A percentile compares a stretch with the other conserved stretches of the same genome.
These are phyloP conservation scores for Tachycineta bicolor DNA, from an alignment of 2,113 vertebrate species.

Conservation along the genomic window DNA sequence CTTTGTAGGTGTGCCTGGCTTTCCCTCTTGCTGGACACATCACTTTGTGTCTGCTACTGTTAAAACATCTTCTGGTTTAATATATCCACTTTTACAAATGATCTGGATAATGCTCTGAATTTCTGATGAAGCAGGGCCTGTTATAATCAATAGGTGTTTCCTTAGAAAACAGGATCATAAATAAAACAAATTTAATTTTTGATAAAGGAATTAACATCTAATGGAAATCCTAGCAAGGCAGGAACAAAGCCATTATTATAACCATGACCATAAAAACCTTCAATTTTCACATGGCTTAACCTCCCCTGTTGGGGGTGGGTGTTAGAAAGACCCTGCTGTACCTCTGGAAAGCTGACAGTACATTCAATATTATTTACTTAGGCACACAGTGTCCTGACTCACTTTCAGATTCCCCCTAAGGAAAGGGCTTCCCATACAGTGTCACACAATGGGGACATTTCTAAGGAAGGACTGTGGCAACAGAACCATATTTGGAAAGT, in stretches of 20 bases:
- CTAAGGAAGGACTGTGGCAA: neutral
- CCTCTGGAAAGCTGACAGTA: neutral
- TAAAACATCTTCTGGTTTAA: neutral
- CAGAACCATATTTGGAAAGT: neutral
- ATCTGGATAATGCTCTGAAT: neutral
- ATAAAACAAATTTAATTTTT: slow-evolving; percentile 26
- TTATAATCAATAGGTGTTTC: slow-evolving; percentile 25
- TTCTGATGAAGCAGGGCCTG: neutral
- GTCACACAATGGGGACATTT: neutral
- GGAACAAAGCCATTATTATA: neutral
- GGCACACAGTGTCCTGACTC: neutral
- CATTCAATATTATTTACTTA: neutral
- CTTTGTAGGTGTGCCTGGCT: neutral
- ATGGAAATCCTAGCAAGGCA: neutral
- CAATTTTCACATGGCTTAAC: neutral
- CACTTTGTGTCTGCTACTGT: neutral
- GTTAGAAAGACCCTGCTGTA: neutral
- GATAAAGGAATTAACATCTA: neutral
- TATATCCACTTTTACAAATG: neutral
- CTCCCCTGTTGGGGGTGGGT: neutral
- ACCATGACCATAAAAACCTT: too few species aligned
- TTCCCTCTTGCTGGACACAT: neutral
- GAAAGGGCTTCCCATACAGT: neutral
- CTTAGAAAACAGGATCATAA: slow-evolving; percentile 7
- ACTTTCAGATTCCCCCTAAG: neutral